These are phyloP conservation scores for Hyposoter dolosus DNA, from an alignment of 2,888 invertebrate genomes.

Conservation along the genomic window DNA sequence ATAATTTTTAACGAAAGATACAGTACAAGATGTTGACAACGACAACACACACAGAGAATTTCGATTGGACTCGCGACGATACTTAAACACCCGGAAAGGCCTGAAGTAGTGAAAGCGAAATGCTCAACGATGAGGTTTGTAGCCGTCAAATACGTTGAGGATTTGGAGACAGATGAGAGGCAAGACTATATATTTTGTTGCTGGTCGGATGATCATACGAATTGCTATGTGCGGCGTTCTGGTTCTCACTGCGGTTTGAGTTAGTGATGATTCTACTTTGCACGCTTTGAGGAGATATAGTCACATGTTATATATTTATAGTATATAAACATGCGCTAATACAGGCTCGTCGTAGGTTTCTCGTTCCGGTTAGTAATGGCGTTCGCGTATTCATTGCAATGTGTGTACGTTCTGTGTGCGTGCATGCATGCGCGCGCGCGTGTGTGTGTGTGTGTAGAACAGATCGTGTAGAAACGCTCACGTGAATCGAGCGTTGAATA, in stretches of 20 bases:
- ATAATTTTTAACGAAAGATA: not conserved
- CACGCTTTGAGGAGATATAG: conserved; percentile 39
- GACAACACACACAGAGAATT: conserved; percentile 3
- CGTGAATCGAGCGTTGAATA: conserved; percentile 17
- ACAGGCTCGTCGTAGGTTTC: conserved; percentile 35
- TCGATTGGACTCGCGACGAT: conserved; percentile 21
- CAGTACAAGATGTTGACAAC: not conserved
- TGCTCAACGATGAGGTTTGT: conserved; percentile 38
- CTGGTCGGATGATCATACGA: conserved; percentile 57
- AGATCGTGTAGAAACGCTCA: conserved; percentile 25
- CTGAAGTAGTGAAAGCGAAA: not conserved
- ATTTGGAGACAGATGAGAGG: conserved; percentile 20
- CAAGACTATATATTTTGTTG: conserved; percentile 40
- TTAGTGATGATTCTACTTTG: conserved; percentile 43
- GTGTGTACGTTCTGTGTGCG: conserved; percentile 1
- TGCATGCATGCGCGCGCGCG: not conserved
- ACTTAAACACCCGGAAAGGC: conserved; percentile 37
- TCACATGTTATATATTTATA: conserved; percentile 3
- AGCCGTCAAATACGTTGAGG: conserved; percentile 11
- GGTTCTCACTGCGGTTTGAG: conserved; percentile 52
- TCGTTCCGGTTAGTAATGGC: conserved; percentile 37
- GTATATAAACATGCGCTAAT: conserved; percentile 17
- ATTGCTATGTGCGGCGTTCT: conserved; percentile 24
- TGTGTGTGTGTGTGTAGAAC: conserved; percentile 4
- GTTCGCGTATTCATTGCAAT: not conserved